Percentiles rank a stretch among this genome's conserved stretches.
Evolutionary conservation across 2,797 vertebrate species (phyloP).

Genomic region (Poecile montanus): DNA sequence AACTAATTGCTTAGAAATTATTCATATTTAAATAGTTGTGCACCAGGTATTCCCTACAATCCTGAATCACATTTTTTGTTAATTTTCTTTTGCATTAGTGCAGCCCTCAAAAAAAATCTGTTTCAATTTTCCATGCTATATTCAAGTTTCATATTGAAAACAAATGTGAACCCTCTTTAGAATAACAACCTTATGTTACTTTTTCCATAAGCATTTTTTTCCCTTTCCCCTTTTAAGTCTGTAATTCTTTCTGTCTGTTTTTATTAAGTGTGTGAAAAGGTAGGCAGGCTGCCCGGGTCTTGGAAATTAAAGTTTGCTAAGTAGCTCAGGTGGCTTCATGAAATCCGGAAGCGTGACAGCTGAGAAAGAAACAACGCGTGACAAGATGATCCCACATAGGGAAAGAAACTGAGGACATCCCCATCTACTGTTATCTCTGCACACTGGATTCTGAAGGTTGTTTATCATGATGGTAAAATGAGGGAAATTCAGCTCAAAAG

Average conservation of each 20-base stretch:
- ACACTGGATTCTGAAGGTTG: neutral
- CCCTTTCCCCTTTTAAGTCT: conserved; percentile 52
- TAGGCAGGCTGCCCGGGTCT: conserved; percentile 56
- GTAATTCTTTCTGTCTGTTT: conserved; percentile 69
- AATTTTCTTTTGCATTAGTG: neutral
- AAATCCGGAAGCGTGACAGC: neutral
- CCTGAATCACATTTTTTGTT: conserved; percentile 63
- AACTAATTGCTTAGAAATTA: conserved; percentile 67
- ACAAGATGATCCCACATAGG: neutral
- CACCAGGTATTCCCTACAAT: conserved; percentile 32
- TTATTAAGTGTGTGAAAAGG: conserved; percentile 72
- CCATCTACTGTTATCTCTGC: neutral
- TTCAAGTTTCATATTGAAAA: conserved; percentile 75
- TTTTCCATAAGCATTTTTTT: conserved; percentile 73
- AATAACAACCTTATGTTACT: conserved; percentile 74
- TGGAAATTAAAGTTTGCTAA: conserved; percentile 64
- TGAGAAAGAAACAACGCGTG: neutral
- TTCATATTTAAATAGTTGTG: conserved; percentile 50
- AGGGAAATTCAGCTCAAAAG: neutral
- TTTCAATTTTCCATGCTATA: conserved; percentile 70
- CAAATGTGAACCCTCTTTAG: conserved; percentile 77
- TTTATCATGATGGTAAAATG: neutral
- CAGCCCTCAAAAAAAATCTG: conserved; percentile 17
- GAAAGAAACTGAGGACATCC: neutral
- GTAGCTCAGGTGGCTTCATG: conserved; percentile 45